Evolutionary conservation across 2,888 invertebrate genomes (phyloP).

Genomic region (Pheosia tremula): DNA sequence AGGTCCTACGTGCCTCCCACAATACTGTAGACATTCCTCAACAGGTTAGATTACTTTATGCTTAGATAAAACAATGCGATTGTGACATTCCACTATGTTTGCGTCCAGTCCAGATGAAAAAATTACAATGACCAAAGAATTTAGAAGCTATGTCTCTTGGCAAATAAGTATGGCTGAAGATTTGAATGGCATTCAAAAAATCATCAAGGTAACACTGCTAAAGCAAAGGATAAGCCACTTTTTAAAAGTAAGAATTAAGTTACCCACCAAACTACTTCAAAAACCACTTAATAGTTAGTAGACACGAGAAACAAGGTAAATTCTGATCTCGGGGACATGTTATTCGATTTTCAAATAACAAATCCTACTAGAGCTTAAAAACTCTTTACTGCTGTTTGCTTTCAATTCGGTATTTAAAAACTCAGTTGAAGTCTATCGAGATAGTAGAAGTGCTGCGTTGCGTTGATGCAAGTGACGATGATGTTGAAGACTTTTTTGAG

Average conservation of each 20-base stretch:
- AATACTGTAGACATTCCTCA: conserved; percentile 61
- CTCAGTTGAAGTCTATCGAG: conserved; percentile 22
- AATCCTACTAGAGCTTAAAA: conserved; percentile 20
- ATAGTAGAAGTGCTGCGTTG: conserved; percentile 19
- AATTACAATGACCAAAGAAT: conserved; percentile 28
- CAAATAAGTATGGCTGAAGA: conserved; percentile 3
- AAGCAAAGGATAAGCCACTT: neutral
- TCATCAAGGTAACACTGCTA: neutral
- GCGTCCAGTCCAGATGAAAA: conserved; percentile 36
- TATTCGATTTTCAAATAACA: conserved; percentile 11
- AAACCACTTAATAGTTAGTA: no score
- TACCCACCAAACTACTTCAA: no score
- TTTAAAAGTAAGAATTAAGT: neutral
- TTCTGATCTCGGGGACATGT: neutral
- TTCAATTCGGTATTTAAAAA: conserved; percentile 30
- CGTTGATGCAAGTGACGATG: conserved; percentile 5
- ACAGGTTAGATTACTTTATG: conserved; percentile 58
- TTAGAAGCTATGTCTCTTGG: conserved; percentile 11
- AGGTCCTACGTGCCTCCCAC: conserved; percentile 61
- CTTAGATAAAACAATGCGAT: conserved; percentile 57
- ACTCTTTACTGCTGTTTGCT: conserved; percentile 36
- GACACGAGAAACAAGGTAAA: no score
- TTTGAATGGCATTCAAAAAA: neutral
- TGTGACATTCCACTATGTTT: conserved; percentile 52
- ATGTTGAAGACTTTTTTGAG: conserved; percentile 3